Evolutionary conservation across 2,797 vertebrate genomes (phyloP).

Genomic region (Channallabes apus): DNA sequence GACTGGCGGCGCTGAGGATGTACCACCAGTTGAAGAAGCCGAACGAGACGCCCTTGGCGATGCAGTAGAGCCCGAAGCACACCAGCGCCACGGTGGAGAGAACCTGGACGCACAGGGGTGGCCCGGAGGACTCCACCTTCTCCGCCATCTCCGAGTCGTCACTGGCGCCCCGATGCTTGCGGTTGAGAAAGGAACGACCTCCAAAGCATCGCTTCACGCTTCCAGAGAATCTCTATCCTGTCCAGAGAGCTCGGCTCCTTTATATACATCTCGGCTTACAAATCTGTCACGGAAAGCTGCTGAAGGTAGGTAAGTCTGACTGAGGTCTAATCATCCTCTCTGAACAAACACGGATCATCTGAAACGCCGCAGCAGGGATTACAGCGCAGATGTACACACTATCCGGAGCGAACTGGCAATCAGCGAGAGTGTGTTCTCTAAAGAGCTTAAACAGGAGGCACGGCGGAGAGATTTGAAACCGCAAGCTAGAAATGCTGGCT

Average conservation of each 20-base stretch:
- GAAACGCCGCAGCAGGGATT: conserved; percentile 24
- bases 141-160: conserved; percentile 54
- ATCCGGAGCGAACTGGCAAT: conserved; percentile 32
- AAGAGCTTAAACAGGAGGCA: conserved; percentile 46
- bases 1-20: conserved; percentile 63
- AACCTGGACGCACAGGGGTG: conserved; percentile 66
- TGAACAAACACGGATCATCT: conserved; percentile 18
- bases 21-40: conserved; percentile 72
- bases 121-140: conserved; percentile 39
- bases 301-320: conserved; percentile 22
- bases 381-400: not conserved
- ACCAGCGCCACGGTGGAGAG: conserved; percentile 60
- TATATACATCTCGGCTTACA: conserved; percentile 45
- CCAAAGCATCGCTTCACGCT: not conserved
- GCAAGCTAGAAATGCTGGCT: not conserved
- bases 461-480: not conserved
- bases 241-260: not conserved
- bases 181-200: not conserved
- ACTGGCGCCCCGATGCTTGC: too few relatives aligned
- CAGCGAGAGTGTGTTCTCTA: conserved; percentile 49
- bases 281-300: conserved; percentile 28
- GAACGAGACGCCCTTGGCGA: conserved; percentile 64
- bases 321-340: conserved; percentile 43
- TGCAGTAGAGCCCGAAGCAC: conserved; percentile 66
- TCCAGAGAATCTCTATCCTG: not conserved